Evolutionary conservation across 2,113 vertebrate genomes (phyloP).

Genomic region (Rhea pennata): DNA sequence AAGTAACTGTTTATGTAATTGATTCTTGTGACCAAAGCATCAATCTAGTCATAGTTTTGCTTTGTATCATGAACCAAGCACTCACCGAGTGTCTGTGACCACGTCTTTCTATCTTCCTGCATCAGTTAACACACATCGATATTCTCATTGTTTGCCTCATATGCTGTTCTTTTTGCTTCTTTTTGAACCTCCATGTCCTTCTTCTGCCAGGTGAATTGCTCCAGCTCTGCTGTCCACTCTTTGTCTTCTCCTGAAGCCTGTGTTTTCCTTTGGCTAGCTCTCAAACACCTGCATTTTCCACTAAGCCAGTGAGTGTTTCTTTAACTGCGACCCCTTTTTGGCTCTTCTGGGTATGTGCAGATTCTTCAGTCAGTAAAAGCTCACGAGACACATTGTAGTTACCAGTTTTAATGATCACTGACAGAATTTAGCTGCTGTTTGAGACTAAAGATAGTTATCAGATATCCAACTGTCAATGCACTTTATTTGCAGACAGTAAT

Average conservation of each 20-base stretch:
- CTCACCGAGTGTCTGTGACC: neutral
- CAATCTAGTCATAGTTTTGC: neutral
- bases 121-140: neutral
- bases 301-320: neutral
- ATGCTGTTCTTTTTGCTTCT: neutral
- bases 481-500: neutral
- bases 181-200: neutral
- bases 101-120: neutral
- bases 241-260: neutral
- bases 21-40: neutral
- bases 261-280: neutral
- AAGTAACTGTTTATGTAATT: neutral
- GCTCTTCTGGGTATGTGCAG: neutral
- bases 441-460: neutral
- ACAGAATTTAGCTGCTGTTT: neutral
- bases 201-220: neutral
- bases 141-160: neutral
- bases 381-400: neutral
- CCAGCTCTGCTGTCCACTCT: neutral
- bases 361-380: neutral
- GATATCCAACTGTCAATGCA: neutral
- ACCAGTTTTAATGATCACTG: neutral
- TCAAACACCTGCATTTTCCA: neutral
- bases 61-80: neutral
- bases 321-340: neutral